Evolutionary conservation across 1,140 invertebrate species (phyloP).

Genomic region (Eulimnadia texana): DNA sequence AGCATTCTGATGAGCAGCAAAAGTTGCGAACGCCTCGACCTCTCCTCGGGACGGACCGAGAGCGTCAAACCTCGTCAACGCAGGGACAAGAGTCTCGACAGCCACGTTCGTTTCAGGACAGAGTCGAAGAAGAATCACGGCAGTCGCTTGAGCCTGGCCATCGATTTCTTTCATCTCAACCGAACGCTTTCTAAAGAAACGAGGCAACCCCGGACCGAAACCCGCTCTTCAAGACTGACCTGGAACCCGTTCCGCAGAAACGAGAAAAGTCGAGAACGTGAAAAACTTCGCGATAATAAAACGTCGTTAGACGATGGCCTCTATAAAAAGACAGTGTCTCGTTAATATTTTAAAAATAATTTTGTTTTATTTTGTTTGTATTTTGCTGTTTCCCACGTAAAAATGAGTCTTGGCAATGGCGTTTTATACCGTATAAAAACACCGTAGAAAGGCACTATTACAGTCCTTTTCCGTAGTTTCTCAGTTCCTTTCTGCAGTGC

Average conservation of each 20-base stretch:
- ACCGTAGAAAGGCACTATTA: too few species aligned
- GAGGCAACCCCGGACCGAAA: not conserved
- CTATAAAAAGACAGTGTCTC: not conserved
- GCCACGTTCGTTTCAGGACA: slow-evolving; percentile 5
- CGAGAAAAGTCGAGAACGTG: not conserved
- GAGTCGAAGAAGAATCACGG: not conserved
- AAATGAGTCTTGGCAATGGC: too few species aligned
- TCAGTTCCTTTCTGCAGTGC: too few species aligned
- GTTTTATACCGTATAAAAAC: too few species aligned
- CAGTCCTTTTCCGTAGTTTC: too few species aligned
- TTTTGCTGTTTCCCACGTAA: too few species aligned
- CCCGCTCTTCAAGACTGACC: slow-evolving; percentile 28
- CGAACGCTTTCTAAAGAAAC: slow-evolving; percentile 1
- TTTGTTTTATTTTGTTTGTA: too few species aligned
- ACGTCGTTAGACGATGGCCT: not conserved
- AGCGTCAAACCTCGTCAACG: not conserved
- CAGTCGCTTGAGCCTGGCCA: slow-evolving; percentile 20
- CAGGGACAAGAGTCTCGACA: not conserved
- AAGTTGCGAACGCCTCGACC: not conserved
- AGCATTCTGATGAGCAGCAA: slow-evolving; percentile 7
- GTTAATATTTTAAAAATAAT: not conserved
- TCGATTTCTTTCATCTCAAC: slow-evolving; percentile 20
- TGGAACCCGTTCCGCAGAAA: slow-evolving; percentile 43
- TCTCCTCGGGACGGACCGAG: not conserved
- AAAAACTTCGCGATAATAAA: not conserved